These are phyloP conservation scores for Podarcis raffonei DNA, from an alignment of 2,113 vertebrate genomes.

Conservation along the genomic window DNA sequence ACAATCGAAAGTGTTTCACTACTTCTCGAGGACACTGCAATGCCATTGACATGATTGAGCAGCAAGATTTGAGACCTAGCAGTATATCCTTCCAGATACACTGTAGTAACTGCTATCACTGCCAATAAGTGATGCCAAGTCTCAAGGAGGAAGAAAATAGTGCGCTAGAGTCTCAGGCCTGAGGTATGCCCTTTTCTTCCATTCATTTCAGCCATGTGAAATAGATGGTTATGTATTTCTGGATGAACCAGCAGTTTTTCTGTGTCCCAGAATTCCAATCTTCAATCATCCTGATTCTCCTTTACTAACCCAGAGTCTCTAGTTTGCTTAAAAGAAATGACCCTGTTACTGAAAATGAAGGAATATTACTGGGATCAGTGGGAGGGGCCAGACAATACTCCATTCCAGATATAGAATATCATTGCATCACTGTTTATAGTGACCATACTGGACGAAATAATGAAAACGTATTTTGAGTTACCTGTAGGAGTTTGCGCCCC, in stretches of 20 bases:
- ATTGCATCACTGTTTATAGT: neutral
- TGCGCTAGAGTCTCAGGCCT: neutral
- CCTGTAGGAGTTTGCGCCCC: neutral
- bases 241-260: neutral
- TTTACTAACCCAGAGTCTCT: neutral
- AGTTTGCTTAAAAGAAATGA: neutral
- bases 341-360: neutral
- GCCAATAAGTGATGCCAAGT: fast-evolving
- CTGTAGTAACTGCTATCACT: neutral
- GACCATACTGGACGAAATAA: neutral
- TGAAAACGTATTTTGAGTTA: neutral
- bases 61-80: fast-evolving
- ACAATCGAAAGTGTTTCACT: neutral
- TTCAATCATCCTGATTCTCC: neutral
- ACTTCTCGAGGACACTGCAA: neutral
- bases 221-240: neutral
- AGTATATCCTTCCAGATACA: neutral
- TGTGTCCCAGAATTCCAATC: neutral
- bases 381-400: neutral
- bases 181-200: neutral
- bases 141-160: fast-evolving
- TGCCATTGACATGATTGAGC: neutral
- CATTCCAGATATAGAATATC: neutral
- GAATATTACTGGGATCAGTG: neutral
- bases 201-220: neutral